Conservation (phyloP, 2,797 vertebrate genomes). For the Holocentrus rufus region DNA sequence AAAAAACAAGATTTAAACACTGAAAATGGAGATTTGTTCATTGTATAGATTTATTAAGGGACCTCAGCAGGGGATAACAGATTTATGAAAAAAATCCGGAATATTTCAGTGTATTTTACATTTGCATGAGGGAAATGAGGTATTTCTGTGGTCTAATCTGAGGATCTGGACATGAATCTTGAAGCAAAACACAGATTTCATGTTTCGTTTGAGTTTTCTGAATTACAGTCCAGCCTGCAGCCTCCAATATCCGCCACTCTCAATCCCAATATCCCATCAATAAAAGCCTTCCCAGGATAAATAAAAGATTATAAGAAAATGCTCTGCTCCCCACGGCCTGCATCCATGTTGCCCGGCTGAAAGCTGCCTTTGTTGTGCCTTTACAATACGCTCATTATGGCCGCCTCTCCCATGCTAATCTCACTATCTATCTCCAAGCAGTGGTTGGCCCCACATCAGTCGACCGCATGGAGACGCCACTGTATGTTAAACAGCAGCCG, state of each 20-base stretch:
- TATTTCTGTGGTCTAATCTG: too few species aligned
- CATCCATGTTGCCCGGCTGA: conserved; percentile 33
- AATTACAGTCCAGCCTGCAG: too few species aligned
- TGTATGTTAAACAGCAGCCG: conserved; percentile 32
- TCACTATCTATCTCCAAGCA: conserved; percentile 56
- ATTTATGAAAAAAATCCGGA: too few species aligned
- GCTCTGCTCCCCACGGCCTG: conserved; percentile 1
- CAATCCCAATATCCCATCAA: not conserved
- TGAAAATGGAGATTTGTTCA: too few species aligned
- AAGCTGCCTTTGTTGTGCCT: conserved; percentile 64
- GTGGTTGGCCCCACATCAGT: conserved; percentile 63
- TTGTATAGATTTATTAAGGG: too few species aligned
- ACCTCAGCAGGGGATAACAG: too few species aligned
- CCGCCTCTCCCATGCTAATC: conserved; percentile 62
- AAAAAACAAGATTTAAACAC: too few species aligned
- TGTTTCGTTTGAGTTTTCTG: too few species aligned
- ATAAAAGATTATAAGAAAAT: not conserved
- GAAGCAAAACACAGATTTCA: too few species aligned
- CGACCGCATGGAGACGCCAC: conserved; percentile 40
- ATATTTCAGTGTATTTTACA: too few species aligned
- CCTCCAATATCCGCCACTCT: not conserved
- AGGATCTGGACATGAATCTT: too few species aligned
- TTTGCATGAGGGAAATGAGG: too few species aligned
- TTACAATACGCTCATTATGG: conserved; percentile 68
- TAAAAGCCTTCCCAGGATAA: not conserved